Conservation (phyloP, 2,797 vertebrate species). For the Myotis pilosus region DNA sequence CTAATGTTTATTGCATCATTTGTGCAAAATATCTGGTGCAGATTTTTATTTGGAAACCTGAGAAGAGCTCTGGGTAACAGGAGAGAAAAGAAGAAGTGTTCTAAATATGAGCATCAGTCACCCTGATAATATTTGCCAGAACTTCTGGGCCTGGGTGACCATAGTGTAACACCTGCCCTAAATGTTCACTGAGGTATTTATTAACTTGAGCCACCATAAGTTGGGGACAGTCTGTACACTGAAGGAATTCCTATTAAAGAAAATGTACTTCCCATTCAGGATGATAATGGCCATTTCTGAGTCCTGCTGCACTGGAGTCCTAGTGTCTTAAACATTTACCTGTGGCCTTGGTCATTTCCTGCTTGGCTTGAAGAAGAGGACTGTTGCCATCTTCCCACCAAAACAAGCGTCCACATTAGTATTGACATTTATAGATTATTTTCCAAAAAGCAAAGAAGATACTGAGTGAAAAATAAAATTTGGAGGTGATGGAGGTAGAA, state of each 20-base stretch:
- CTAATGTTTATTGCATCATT: background rate
- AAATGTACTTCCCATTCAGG: background rate
- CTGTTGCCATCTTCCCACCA: background rate
- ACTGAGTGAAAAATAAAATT: background rate
- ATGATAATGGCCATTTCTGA: background rate
- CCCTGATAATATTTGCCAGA: background rate
- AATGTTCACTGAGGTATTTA: background rate
- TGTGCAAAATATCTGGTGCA: background rate
- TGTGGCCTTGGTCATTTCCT: background rate
- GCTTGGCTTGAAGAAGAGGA: background rate
- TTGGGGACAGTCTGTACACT: background rate
- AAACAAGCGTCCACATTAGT: background rate
- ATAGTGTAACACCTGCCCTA: background rate
- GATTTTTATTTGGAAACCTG: background rate
- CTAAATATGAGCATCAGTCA: background rate
- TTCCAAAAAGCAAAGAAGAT: background rate
- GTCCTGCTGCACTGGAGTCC: background rate
- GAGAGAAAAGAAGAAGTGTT: background rate
- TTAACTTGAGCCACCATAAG: background rate
- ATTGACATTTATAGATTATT: background rate
- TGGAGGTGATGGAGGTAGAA: background rate
- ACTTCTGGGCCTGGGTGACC: background rate
- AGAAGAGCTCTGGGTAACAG: background rate
- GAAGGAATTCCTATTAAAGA: background rate
- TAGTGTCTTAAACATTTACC: background rate